phyloP scores from a whole-genome alignment of 2,797 vertebrate species.

The Urosaurus nigricauda region DNA sequence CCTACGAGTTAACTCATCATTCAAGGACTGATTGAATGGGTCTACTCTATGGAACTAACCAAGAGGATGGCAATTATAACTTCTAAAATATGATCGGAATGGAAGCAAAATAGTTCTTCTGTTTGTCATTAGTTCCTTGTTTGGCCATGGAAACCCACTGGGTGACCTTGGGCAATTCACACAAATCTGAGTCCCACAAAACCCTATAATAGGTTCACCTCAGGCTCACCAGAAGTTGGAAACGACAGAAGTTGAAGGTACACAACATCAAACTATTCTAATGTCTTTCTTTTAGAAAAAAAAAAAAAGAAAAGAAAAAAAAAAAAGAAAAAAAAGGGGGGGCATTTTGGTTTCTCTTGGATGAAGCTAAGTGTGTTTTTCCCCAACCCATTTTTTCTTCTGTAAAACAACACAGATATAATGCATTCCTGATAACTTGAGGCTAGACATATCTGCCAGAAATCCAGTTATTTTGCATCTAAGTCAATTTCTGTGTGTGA shows the following conservation, averaged over 20 bases:
- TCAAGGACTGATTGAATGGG: too few relatives aligned
- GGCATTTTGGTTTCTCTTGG: not conserved
- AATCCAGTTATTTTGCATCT: not conserved
- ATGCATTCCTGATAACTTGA: not conserved
- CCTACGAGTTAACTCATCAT: too few relatives aligned
- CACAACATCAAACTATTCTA: not conserved
- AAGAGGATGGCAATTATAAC: too few relatives aligned
- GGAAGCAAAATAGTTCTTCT: too few relatives aligned
- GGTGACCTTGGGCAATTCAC: too few relatives aligned
- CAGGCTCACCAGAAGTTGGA: too few relatives aligned
- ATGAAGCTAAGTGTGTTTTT: not conserved
- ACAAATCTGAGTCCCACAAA: too few relatives aligned
- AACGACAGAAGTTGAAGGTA: too few relatives aligned
- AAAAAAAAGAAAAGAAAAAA: not conserved
- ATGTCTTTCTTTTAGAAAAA: not conserved
- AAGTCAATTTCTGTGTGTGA: slow-evolving; percentile 20
- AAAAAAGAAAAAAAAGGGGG: too few relatives aligned
- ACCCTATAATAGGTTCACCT: too few relatives aligned
- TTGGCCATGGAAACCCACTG: too few relatives aligned
- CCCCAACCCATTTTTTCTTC: not conserved
- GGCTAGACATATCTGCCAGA: slow-evolving; percentile 11
- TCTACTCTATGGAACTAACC: too few relatives aligned
- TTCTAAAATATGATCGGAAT: not conserved
- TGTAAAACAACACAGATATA: not conserved
- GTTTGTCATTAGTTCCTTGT: not conserved